Evolutionary conservation across 1,140 invertebrate species (phyloP).

Genomic region (Popillia japonica): DNA sequence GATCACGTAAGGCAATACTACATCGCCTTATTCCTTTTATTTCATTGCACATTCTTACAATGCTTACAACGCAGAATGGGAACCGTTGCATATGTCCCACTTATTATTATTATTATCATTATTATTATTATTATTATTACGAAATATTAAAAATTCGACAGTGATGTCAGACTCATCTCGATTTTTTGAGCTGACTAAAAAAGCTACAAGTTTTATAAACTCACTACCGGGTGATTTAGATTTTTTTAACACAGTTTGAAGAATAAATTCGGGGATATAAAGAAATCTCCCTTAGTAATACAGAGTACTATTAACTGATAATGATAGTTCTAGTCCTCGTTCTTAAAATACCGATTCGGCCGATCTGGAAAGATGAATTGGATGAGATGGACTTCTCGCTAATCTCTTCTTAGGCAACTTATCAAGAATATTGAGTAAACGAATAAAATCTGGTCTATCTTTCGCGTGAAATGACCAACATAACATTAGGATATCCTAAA

Average conservation of each 20-base stretch:
- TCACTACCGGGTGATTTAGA: conserved; percentile 24
- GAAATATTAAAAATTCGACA: conserved; percentile 30
- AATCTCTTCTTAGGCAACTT: conserved; percentile 93
- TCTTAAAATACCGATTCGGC: conserved; percentile 89
- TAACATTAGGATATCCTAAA: conserved; percentile 93
- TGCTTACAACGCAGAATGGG: conserved; percentile 8
- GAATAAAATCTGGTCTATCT: conserved; percentile 90
- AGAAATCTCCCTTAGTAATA: conserved; percentile 2
- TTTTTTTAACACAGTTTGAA: conserved; percentile 31
- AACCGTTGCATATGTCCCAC: conserved; percentile 27
- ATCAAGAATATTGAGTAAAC: conserved; percentile 84
- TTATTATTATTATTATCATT: conserved; percentile 1
- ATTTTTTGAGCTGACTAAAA: conserved; percentile 31
- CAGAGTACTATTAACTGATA: conserved; percentile 19
- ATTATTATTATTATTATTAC: conserved; percentile 10
- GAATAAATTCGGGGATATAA: conserved; percentile 1
- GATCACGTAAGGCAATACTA: conserved; percentile 21
- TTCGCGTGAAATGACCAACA: conserved; percentile 91
- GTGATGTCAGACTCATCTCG: background rate
- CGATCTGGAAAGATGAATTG: conserved; percentile 90
- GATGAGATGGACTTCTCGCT: conserved; percentile 96
- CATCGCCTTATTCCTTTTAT: background rate
- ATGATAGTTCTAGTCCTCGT: conserved; percentile 9
- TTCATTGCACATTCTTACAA: conserved; percentile 24
- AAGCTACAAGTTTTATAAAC: conserved; percentile 15